Percentiles rank a stretch among this genome's conserved stretches.
These are phyloP conservation scores for Agrotis segetum DNA, from an alignment of 2,888 invertebrate species.

Conservation along the genomic window DNA sequence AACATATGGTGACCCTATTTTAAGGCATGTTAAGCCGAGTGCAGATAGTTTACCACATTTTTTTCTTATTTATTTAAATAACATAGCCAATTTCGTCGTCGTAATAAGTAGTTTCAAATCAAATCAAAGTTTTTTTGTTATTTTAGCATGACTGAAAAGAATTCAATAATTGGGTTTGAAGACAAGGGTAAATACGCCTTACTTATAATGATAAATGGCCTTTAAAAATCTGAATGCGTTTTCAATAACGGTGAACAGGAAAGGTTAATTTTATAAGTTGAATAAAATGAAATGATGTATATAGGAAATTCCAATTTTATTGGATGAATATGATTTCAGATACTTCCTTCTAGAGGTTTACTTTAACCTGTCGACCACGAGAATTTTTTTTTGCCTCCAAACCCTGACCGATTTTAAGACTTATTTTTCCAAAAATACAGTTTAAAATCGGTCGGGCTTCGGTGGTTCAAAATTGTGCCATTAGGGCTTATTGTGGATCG, in stretches of 20 bases:
- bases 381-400: too few species aligned
- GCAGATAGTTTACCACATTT: slow-evolving; percentile 1
- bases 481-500: too few species aligned
- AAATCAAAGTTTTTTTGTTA: background rate
- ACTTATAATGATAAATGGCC: background rate
- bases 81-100: background rate
- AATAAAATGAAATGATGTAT: slow-evolving; percentile 5
- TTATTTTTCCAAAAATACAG: too few species aligned
- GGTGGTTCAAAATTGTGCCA: too few species aligned
- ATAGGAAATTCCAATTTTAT: slow-evolving; percentile 2
- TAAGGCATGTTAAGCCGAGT: slow-evolving; percentile 22
- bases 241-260: slow-evolving; percentile 17
- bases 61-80: background rate
- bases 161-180: too few species aligned
- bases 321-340: background rate
- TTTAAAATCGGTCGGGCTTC: too few species aligned
- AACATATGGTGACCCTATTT: slow-evolving; percentile 64
- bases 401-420: too few species aligned
- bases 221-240: slow-evolving; percentile 10
- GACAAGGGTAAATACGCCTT: too few species aligned
- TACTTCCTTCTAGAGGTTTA: too few species aligned
- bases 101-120: background rate
- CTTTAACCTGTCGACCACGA: too few species aligned
- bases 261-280: slow-evolving; percentile 35
- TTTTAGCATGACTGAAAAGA: too few species aligned